phyloP scores from a whole-genome alignment of 2,888 invertebrate species.

The Drosophila mayaguana region DNA sequence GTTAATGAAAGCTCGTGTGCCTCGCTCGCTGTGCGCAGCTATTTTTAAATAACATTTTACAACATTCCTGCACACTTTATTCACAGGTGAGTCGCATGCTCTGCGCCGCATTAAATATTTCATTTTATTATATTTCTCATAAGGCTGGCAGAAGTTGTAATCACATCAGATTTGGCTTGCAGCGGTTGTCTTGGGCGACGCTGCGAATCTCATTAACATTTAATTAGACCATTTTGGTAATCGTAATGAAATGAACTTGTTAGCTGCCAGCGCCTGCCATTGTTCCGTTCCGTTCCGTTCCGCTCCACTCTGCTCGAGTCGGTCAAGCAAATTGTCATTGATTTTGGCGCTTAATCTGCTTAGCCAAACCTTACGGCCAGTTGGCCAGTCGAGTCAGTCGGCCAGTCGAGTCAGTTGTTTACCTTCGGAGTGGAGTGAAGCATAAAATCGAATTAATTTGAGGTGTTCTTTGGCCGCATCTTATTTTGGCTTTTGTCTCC shows the following conservation, averaged over 20 bases:
- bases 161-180: slow-evolving; percentile 8
- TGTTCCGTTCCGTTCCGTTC: slow-evolving; percentile 45
- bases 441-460: slow-evolving; percentile 80
- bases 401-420: slow-evolving; percentile 30
- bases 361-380: slow-evolving; percentile 23
- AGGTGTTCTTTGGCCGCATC: slow-evolving; percentile 43
- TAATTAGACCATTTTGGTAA: slow-evolving; percentile 69
- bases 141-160: slow-evolving; percentile 1
- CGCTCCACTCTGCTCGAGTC: slow-evolving; percentile 7
- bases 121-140: slow-evolving; percentile 1
- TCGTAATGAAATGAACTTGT: slow-evolving; percentile 69
- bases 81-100: slow-evolving; percentile 52
- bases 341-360: slow-evolving; percentile 74
- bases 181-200: slow-evolving; percentile 4
- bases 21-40: slow-evolving; percentile 36
- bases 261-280: slow-evolving; percentile 33
- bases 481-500: slow-evolving; percentile 25
- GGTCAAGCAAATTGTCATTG: slow-evolving; percentile 70
- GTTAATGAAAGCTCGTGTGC: slow-evolving; percentile 66
- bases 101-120: slow-evolving; percentile 2
- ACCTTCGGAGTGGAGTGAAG: slow-evolving; percentile 55
- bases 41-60: slow-evolving; percentile 60
- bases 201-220: slow-evolving; percentile 67
- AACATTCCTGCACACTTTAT: slow-evolving; percentile 28
- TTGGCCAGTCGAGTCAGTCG: background rate